These are phyloP conservation scores for Buphagus erythrorhynchus DNA, from an alignment of 2,797 vertebrate genomes.

Conservation along the genomic window DNA sequence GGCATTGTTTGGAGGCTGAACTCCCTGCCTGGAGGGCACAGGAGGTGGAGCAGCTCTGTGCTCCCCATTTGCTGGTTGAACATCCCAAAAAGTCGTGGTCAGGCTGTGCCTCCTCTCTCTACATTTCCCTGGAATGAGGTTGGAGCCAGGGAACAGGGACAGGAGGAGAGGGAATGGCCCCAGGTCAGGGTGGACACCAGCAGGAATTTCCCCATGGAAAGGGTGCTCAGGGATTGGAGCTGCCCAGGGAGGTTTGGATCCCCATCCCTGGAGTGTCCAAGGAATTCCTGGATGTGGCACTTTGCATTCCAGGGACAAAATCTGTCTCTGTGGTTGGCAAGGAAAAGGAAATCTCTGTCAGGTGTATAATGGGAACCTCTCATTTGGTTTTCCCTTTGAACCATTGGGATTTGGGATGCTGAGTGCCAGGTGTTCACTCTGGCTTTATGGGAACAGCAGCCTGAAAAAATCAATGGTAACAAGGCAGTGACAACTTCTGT, in stretches of 20 bases:
- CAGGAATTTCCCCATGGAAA: neutral
- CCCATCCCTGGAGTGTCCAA: neutral
- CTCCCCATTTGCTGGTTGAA: neutral
- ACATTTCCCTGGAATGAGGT: neutral
- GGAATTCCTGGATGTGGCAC: rapidly evolving
- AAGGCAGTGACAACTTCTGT: neutral
- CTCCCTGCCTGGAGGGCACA: rapidly evolving
- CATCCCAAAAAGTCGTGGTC: rapidly evolving
- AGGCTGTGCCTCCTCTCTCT: neutral
- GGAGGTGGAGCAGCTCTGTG: neutral
- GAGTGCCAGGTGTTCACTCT: neutral
- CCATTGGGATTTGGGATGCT: neutral
- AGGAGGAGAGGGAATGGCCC: neutral
- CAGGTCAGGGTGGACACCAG: neutral
- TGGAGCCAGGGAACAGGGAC: neutral
- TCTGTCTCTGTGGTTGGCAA: neutral
- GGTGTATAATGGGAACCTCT: neutral
- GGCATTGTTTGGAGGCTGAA: neutral
- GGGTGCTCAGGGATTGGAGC: neutral
- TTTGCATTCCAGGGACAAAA: neutral
- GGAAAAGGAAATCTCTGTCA: neutral
- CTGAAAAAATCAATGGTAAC: neutral
- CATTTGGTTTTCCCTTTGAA: neutral
- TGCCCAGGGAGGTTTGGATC: neutral
- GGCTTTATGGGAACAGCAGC: neutral